Evolutionary conservation across 30 jellyfish, hydroid and myxozoan species (phyloP).

Genomic region (Cassiopea xamachana): DNA sequence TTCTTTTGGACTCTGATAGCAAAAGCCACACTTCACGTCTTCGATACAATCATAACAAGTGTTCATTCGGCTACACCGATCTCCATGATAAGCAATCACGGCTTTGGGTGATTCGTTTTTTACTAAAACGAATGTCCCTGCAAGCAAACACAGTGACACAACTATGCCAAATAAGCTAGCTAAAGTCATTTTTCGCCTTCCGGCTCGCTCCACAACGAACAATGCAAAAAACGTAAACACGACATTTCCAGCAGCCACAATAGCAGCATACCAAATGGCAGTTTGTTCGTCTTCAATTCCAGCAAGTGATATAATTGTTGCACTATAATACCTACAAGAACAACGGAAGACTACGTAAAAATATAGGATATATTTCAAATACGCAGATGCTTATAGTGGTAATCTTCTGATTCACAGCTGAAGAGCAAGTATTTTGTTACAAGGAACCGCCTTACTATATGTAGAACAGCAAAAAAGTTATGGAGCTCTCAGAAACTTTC

Average conservation of each 20-base stretch:
- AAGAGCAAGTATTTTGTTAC: too few species aligned
- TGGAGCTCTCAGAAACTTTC: too few species aligned
- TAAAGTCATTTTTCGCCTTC: slow-evolving; percentile 83
- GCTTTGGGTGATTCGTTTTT: slow-evolving; percentile 66
- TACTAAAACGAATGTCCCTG: slow-evolving; percentile 65
- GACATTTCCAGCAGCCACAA: slow-evolving; percentile 86
- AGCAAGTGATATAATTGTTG: slow-evolving; percentile 86
- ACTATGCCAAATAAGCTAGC: slow-evolving; percentile 81
- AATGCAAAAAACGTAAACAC: slow-evolving; percentile 68
- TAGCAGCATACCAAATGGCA: slow-evolving; percentile 92
- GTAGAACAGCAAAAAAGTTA: too few species aligned
- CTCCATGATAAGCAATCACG: slow-evolving; percentile 1
- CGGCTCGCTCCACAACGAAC: slow-evolving; percentile 67
- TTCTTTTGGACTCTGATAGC: slow-evolving; percentile 35
- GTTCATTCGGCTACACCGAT: slow-evolving; percentile 30
- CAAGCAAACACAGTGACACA: slow-evolving; percentile 76
- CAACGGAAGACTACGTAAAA: neutral
- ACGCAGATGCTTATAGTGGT: too few species aligned
- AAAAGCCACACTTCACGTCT: slow-evolving; percentile 76
- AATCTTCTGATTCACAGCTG: too few species aligned
- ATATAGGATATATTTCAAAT: too few species aligned
- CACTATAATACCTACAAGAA: slow-evolving; percentile 92
- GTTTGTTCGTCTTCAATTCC: slow-evolving; percentile 78
- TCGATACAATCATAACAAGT: slow-evolving; percentile 71
- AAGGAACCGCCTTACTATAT: too few species aligned